Evolutionary conservation across 2,113 vertebrate species (phyloP), one percentile per base, ranked within the genome.

Genomic region (Percina caprodes): DNA sequence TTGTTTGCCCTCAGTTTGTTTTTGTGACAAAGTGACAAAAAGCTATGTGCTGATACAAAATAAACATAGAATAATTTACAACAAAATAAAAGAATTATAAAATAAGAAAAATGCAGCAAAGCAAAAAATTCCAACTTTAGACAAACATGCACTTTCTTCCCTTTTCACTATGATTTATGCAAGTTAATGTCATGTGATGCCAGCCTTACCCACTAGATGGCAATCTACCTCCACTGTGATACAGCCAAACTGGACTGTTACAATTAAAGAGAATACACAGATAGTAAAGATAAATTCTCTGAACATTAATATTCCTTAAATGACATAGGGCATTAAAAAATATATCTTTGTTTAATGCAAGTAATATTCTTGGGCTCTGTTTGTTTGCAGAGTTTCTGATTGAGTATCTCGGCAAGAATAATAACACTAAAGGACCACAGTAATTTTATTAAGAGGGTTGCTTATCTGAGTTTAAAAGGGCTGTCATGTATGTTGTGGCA

Each of bases 121-220:
- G 15, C 10, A 12, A 30, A 55, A 13, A 62, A 12, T 39, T 69
- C 14, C 35, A 62, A 52, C 11, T 55, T 54, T 16, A 42, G 14
- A 35, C 5, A 39, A 51, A 16, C n/a, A 12, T 54, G 33, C 33
- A n/a, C 19, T 54, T 54, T 21, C 48, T 35, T 26, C 7, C 66
- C 3, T n/a, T 39, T 54, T n/a, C 10, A 16, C 13, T 48, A 2
- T 45, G 18, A 49, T 58, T 15, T 52, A 30, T 76, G 33, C 4
- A 14, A n/a, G 30, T 59, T 24, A 12, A 18, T 60, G n/a, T 21
- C 16, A 30, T 80, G 74, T 62, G 63, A 69, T 86, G 46, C 79
- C 83, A 84, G 23, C 54, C 4, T 66, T 39, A n/a, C 18, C 67
- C 94, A 94, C 92, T 92, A 94, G 94, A 88, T 92, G 94, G 88